These are phyloP conservation scores for Cyrtodaria siliqua DNA, from an alignment of 2,888 invertebrate species.

Conservation along the genomic window DNA sequence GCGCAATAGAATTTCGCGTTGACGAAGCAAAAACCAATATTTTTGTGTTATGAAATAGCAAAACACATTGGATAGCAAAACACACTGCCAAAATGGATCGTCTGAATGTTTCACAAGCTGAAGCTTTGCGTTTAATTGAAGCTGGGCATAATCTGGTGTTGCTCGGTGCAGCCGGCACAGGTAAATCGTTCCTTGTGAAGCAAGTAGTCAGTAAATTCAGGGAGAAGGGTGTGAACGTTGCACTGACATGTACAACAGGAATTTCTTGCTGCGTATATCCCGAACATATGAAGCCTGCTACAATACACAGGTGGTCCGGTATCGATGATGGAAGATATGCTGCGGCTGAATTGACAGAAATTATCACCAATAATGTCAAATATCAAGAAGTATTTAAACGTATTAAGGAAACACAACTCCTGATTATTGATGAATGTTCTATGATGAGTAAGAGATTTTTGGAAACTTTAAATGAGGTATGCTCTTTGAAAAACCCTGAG, in stretches of 20 bases:
- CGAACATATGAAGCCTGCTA: conserved; percentile 12
- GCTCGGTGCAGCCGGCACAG: conserved; percentile 32
- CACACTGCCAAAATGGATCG: too few relatives aligned
- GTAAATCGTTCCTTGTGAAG: conserved; percentile 25
- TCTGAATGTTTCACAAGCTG: conserved; percentile 30
- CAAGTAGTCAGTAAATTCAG: conserved; percentile 10
- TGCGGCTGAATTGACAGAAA: conserved; percentile 26
- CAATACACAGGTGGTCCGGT: conserved; percentile 44
- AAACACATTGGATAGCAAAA: too few relatives aligned
- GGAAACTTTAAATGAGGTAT: conserved; percentile 25
- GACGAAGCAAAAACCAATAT: too few relatives aligned
- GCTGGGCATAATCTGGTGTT: conserved; percentile 35
- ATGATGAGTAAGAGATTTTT: conserved; percentile 39
- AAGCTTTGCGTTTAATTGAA: conserved; percentile 22
- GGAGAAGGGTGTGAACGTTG: conserved; percentile 2
- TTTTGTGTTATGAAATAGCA: too few relatives aligned
- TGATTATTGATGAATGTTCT: conserved; percentile 44
- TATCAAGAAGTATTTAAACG: conserved; percentile 7
- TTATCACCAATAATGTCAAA: conserved; percentile 29
- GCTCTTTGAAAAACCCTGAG: conserved; percentile 21
- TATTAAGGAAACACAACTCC: conserved; percentile 22
- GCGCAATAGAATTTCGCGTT: too few relatives aligned
- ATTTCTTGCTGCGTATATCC: conserved; percentile 38
- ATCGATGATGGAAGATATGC: conserved; percentile 39
- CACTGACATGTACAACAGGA: conserved; percentile 42